These are phyloP conservation scores for Haemorhous mexicanus DNA, from an alignment of 2,113 vertebrate genomes.

Conservation along the genomic window DNA sequence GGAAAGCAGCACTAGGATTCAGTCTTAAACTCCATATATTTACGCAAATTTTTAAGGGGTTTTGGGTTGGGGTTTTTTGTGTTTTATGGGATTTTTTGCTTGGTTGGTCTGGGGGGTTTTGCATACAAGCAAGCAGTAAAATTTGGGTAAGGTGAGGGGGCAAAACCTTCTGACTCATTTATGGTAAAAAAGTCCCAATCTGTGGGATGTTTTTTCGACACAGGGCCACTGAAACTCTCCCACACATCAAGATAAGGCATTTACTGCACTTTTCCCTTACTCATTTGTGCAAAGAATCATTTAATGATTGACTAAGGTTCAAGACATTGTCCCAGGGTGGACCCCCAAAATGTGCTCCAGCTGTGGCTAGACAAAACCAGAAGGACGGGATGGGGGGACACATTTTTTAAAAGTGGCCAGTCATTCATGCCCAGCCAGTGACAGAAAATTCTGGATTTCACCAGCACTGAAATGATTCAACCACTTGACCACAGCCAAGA, in stretches of 20 bases:
- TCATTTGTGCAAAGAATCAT: not conserved
- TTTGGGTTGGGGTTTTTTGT: not conserved
- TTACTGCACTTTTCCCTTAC: not conserved
- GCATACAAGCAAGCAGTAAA: rapidly evolving
- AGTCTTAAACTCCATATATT: not conserved
- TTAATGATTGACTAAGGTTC: not conserved
- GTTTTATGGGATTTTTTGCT: not conserved
- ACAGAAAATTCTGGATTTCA: not conserved
- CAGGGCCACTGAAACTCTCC: not conserved
- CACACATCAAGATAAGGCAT: not conserved
- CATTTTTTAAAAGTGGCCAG: not conserved
- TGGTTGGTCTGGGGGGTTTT: not conserved
- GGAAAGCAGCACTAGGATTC: not conserved
- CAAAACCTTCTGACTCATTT: not conserved
- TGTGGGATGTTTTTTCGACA: not conserved
- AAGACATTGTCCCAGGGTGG: rapidly evolving
- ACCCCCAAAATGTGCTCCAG: not conserved
- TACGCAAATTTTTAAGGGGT: not conserved
- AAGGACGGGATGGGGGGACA: not conserved
- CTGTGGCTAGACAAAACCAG: not conserved
- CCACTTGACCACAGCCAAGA: not conserved
- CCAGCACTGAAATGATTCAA: rapidly evolving
- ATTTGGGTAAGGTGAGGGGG: not conserved
- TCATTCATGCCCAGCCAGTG: not conserved
- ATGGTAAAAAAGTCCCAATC: no score